Base-by-base conservation (phyloP, 53 echinoderm and acorn worm species). In the Crossaster papposus region DNA sequence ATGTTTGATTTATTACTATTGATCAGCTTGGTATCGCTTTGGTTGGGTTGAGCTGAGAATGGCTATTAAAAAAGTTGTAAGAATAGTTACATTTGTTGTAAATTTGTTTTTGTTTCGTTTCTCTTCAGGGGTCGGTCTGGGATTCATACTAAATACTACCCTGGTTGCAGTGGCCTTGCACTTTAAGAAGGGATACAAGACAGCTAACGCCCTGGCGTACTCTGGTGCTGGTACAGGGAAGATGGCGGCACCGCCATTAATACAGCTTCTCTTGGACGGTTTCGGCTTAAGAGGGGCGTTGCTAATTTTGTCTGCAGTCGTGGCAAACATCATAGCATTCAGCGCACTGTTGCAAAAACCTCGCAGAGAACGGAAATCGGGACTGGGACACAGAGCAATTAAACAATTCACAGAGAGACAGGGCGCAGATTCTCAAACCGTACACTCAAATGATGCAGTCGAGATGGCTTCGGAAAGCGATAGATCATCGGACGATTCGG, bases 171-270 rank as follows among this genome's bases (percentile, higher is more conserved):
- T 94, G n/a, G 81, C 79, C 44, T 83, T 89, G 37, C 89, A 89
- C 72, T 94, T 94, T 83, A 78, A 81, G 77, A 63, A 78, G 73
- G 55, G 81, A 51, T 88, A 88, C 55, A 83, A 79, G 3, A 91
- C 91, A 14, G 94, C 94, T 6, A 89, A 88, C 65, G 91, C 89
- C 20, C 71, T 94, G 36, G 90, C 90, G 52, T 87, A 72, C 65
- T 91, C 94, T 54, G 94, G 94, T 22, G 79, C 88, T 18, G 94
- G 94, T 44, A 89, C 89, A 17, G 94, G 94, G 24, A 82, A 88
- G 36, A 38, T 94, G 44, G 65, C 89, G 0, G 35, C 89, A 30
- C 94, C 94, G 38, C 91, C 94, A 0, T 29, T 91, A 17, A 63
- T 89, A 7, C 94, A 90, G 50, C 62, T 62, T 0, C 81, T 92